Evolutionary conservation across 2,797 vertebrate genomes (phyloP), one percentile per base, ranked within the genome.

Genomic region (Danio choprae): DNA sequence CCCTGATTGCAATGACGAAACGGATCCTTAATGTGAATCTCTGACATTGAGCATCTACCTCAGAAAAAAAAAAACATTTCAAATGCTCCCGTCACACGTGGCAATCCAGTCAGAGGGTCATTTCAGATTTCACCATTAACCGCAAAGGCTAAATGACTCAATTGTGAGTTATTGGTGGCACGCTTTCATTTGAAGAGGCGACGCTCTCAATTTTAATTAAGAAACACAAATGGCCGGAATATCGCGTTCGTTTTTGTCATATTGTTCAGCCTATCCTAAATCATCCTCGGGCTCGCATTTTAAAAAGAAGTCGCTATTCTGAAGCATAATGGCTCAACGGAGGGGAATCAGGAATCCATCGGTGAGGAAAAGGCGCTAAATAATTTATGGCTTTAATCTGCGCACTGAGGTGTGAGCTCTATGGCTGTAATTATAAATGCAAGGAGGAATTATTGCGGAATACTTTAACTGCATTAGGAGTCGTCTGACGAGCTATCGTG

Each of bases 351-450:
- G 94, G 82, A 93, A 95, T 95, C 95, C 96, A 88, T 95, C 91
- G 95, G 95, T 89, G 93, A 94, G 96, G 95, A 96, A 93, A 93
- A 29, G 93, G 94, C 96, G 77, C 96, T 99, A 96, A 98, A 98
- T 99, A 98, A 98, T 99, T 98, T 97, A 99, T 97, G 94, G 96
- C 97, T 98, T 98, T 98, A 99, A 99, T 99, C 97, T 98, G 97
- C 95, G 98, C 97, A 97, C 94, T 96, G 98, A 99, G 97, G 98
- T 99, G 98, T 99, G 96, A 95, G 96, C 96, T 96, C 97, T 96
- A 95, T 97, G 97, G 97, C 97, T 97, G 97, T 98, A 99, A 99
- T 99, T 99, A 99, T 98, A 98, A 98, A 99, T 98, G 97, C 97
- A 97, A 95, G 95, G 94, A 97, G 96, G 96, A 99, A 98, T 98